These are phyloP conservation scores for Cerceris rybyensis DNA, from an alignment of 2,888 invertebrate species.

Conservation along the genomic window DNA sequence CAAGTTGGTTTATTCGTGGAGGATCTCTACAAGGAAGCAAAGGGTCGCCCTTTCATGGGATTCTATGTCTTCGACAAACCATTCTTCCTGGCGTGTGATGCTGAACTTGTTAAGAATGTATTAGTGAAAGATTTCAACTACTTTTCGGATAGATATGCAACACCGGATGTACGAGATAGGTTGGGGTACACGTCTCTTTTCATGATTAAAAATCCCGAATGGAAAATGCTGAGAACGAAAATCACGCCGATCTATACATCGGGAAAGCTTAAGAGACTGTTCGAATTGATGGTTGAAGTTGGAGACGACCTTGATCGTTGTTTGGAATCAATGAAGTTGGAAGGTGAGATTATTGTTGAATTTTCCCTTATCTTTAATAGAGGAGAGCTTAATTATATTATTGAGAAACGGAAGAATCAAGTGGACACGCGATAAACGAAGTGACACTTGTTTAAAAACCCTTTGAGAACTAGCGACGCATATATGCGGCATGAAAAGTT, in stretches of 20 bases:
- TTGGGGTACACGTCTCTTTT: conserved; percentile 81
- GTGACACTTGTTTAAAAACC: no score
- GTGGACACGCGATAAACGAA: no score
- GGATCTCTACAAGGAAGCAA: conserved; percentile 76
- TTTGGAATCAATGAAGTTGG: conserved; percentile 56
- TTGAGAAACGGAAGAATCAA: no score
- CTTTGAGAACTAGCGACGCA: no score
- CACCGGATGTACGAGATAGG: conserved; percentile 77
- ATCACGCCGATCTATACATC: conserved; percentile 82
- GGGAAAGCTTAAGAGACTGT: conserved; percentile 74
- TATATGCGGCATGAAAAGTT: no score
- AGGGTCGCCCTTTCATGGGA: conserved; percentile 77
- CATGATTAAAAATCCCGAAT: conserved; percentile 80
- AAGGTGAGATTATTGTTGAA: conserved; percentile 55
- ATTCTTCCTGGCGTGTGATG: conserved; percentile 80
- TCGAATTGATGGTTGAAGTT: conserved; percentile 68
- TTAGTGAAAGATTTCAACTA: conserved; percentile 82
- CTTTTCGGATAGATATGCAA: conserved; percentile 77
- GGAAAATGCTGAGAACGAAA: conserved; percentile 81
- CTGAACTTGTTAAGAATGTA: conserved; percentile 81
- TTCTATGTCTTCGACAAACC: conserved; percentile 81
- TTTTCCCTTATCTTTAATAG: no score
- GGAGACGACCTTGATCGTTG: conserved; percentile 63
- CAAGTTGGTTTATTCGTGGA: conserved; percentile 77
- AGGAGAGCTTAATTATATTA: no score